phyloP scores from a whole-genome alignment of 2,113 vertebrate genomes.

The Chitala chitala region DNA sequence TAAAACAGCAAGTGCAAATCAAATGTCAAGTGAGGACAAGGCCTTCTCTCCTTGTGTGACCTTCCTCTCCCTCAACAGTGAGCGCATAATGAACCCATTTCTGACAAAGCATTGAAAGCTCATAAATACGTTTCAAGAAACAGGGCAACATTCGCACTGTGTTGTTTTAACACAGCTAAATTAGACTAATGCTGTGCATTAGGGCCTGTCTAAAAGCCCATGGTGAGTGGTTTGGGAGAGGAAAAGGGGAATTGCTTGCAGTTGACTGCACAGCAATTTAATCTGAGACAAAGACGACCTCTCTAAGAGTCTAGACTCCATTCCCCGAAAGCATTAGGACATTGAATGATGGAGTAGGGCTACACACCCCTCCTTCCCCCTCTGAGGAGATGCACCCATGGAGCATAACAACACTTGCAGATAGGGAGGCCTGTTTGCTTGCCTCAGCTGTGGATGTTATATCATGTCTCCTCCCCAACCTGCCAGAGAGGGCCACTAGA shows the following conservation, averaged over 20 bases:
- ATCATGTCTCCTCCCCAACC: not conserved
- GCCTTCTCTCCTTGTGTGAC: too few species aligned
- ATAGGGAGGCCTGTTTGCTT: not conserved
- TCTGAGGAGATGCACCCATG: not conserved
- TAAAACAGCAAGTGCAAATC: too few species aligned
- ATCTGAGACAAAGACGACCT: constrained; percentile 48
- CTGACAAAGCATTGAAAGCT: too few species aligned
- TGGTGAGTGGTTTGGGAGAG: not conserved
- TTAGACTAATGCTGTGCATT: not conserved
- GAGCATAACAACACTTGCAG: not conserved
- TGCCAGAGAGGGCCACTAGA: not conserved
- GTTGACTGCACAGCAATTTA: constrained; percentile 46
- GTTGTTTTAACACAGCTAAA: too few species aligned
- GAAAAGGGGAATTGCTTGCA: constrained; percentile 24
- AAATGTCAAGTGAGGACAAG: too few species aligned
- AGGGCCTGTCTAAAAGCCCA: not conserved
- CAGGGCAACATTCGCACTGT: too few species aligned
- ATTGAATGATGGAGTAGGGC: constrained; percentile 38
- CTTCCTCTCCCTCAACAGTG: too few species aligned
- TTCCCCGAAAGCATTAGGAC: constrained; percentile 52
- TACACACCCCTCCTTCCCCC: constrained; percentile 32
- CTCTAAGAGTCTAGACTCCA: constrained; percentile 48
- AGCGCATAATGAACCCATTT: not conserved
- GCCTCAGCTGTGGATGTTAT: not conserved
- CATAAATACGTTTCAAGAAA: too few species aligned